Percentiles rank a stretch among this genome's conserved stretches.
These are phyloP conservation scores for Notarius lentiginosus DNA, from an alignment of 2,113 vertebrate species.

Conservation along the genomic window DNA sequence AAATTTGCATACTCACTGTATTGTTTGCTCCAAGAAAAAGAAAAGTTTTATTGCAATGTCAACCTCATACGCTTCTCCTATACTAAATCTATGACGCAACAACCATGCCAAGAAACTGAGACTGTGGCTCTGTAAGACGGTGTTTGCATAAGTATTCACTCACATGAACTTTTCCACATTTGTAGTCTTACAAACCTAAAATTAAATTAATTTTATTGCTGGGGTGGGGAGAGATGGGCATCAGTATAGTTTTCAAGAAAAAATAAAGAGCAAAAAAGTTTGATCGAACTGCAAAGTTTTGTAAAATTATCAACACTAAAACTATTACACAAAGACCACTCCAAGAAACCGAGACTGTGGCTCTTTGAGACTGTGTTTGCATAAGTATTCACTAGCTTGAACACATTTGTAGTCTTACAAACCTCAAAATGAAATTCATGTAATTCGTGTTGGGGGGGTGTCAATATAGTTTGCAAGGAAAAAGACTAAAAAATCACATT, in stretches of 20 bases:
- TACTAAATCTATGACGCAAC: conserved; percentile 66
- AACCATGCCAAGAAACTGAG: conserved; percentile 58
- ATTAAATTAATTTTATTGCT: background rate
- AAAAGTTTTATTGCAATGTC: conserved; percentile 55
- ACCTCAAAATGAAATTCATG: background rate
- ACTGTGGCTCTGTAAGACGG: conserved; percentile 54
- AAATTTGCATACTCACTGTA: conserved; percentile 63
- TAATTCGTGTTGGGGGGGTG: background rate
- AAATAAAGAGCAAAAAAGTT: no score
- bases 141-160: background rate
- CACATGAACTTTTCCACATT: background rate
- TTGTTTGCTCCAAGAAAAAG: conserved; percentile 54
- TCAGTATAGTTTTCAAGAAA: no score
- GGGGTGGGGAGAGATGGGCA: no score
- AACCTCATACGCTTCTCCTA: conserved; percentile 70
- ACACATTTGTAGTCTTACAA: background rate
- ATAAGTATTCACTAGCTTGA: background rate
- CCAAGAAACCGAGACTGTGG: conserved; percentile 53
- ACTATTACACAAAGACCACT: conserved; percentile 65
- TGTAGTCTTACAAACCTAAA: background rate
- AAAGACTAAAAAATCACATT: no score
- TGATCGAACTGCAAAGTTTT: no score
- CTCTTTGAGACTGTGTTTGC: conserved; percentile 48
- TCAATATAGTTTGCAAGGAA: no score
- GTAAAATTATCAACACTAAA: conserved; percentile 48